phyloP scores from a whole-genome alignment of 2,113 vertebrate genomes.

The Campylorhamphus procurvoides region DNA sequence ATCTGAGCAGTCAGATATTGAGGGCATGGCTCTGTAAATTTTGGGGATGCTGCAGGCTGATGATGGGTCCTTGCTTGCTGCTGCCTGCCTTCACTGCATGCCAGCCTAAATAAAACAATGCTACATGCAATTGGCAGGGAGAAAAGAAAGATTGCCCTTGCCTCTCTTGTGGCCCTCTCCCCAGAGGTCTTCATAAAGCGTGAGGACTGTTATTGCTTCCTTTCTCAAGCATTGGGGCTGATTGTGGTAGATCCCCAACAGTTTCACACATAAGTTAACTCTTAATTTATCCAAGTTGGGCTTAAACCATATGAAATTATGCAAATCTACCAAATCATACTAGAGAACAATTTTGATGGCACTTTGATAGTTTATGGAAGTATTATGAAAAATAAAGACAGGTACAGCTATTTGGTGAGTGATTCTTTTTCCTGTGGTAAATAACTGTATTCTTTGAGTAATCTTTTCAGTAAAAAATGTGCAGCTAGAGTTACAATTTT shows the following conservation, averaged over 20 bases:
- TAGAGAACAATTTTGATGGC: not conserved
- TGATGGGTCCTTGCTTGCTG: not conserved
- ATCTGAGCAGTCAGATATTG: rapidly evolving
- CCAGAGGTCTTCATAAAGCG: rapidly evolving
- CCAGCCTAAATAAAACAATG: not conserved
- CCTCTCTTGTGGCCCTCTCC: not conserved
- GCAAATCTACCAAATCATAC: not conserved
- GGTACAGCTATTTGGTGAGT: not conserved
- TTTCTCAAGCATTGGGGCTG: rapidly evolving
- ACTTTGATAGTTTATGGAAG: not conserved
- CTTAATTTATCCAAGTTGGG: not conserved
- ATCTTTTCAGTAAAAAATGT: not conserved
- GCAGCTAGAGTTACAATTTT: not conserved
- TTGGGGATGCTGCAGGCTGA: rapidly evolving
- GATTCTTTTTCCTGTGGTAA: not conserved
- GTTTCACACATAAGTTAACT: not conserved
- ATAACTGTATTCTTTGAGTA: not conserved
- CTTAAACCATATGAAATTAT: not conserved
- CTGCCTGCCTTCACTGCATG: not conserved
- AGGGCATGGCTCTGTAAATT: not conserved
- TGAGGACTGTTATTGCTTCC: not conserved
- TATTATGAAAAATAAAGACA: not conserved
- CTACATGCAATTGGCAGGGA: rapidly evolving
- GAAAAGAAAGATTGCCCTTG: not conserved
- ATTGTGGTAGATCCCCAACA: not conserved